Percentiles rank a stretch among this genome's conserved stretches.
Conservation (phyloP, 2,113 vertebrate genomes). For the Sturnira hondurensis region DNA sequence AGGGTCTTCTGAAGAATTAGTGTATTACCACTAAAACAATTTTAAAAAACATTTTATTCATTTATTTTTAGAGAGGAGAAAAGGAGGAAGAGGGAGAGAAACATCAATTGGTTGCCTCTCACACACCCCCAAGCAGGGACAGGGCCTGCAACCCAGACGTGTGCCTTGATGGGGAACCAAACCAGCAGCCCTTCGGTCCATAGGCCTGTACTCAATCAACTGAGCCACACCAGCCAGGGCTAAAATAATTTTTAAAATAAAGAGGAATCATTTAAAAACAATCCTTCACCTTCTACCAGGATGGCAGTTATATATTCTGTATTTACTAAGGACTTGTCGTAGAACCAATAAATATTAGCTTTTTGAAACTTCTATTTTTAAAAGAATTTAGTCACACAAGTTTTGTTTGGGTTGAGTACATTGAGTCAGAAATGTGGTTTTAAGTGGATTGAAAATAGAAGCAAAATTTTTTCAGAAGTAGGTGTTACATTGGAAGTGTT, state of each 20-base stretch:
- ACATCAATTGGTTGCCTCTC: no score
- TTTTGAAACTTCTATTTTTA: background rate
- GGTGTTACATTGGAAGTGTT: constrained; percentile 34
- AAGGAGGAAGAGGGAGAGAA: no score
- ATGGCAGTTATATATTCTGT: background rate
- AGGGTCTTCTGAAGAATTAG: background rate
- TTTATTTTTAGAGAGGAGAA: no score
- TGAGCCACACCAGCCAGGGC: background rate
- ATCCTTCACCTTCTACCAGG: background rate
- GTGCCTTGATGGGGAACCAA: no score
- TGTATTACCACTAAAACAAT: background rate
- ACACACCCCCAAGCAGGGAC: no score
- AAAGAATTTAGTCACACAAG: constrained; percentile 21
- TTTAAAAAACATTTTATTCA: background rate
- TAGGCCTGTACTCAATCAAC: no score
- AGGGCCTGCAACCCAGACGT: no score
- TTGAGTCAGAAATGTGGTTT: constrained; percentile 28
- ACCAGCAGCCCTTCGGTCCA: no score
- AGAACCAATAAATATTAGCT: constrained; percentile 43
- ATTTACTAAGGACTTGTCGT: constrained; percentile 4
- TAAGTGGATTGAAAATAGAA: background rate
- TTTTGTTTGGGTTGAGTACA: constrained; percentile 41
- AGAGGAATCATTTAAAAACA: background rate
- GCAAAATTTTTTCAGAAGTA: constrained; percentile 30
- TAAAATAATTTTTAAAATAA: background rate